Percentiles rank a stretch among this genome's conserved stretches.
Evolutionary conservation across 1,140 invertebrate species (phyloP).

Genomic region (Aricia agestis): DNA sequence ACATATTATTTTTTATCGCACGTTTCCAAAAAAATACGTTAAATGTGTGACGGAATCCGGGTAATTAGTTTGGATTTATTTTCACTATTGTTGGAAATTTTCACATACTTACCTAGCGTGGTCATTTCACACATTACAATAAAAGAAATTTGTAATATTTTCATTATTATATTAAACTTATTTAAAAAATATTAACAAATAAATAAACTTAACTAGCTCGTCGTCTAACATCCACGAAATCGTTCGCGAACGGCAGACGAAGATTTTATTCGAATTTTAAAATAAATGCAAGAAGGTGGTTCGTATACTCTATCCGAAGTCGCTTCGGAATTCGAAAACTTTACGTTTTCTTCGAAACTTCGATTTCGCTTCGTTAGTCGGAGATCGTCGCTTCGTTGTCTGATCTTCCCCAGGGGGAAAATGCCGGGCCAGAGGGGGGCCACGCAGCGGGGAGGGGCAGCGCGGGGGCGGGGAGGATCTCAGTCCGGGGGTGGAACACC

Average conservation of each 20-base stretch:
- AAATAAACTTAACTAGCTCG: constrained; percentile 21
- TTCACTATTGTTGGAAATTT: no score
- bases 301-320: background rate
- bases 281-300: constrained; percentile 16
- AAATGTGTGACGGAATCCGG: no score
- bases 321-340: background rate
- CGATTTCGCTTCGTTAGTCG: constrained; percentile 36
- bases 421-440: constrained; percentile 54
- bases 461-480: constrained; percentile 56
- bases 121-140: no score
- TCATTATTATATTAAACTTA: background rate
- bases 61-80: no score
- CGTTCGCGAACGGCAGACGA: constrained; percentile 59
- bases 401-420: constrained; percentile 65
- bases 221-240: constrained; percentile 60
- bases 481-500: constrained; percentile 60
- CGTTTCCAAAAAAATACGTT: background rate
- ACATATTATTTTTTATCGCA: background rate
- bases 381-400: constrained; percentile 63
- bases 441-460: constrained; percentile 49
- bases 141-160: no score
- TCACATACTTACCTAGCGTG: no score
- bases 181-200: background rate
- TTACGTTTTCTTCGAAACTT: background rate
- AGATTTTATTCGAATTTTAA: constrained; percentile 21